These are phyloP conservation scores for Acanthosoma haemorrhoidale DNA, from an alignment of 2,888 invertebrate species.

Conservation along the genomic window DNA sequence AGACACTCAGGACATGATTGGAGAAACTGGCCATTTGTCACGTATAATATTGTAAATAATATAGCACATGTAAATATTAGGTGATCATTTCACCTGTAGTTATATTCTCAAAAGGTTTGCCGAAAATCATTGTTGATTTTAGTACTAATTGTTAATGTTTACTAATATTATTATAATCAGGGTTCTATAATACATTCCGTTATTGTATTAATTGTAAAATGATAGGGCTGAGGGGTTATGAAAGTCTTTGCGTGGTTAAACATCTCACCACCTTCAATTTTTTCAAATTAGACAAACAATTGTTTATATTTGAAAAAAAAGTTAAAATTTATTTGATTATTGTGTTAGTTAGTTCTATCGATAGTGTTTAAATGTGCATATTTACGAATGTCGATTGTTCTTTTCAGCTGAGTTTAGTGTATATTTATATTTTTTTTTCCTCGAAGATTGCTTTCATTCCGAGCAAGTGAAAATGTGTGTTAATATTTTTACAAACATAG, in stretches of 20 bases:
- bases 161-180: constrained; percentile 28
- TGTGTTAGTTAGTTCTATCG: constrained; percentile 19
- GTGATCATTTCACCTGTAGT: constrained; percentile 30
- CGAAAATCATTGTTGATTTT: constrained; percentile 29
- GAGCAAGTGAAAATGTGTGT: background rate
- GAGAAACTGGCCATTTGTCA: background rate
- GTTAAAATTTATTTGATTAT: constrained; percentile 20
- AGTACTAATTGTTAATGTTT: constrained; percentile 25
- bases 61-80: constrained; percentile 35
- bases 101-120: constrained; percentile 36
- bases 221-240: constrained; percentile 16
- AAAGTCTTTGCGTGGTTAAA: background rate
- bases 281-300: constrained; percentile 21
- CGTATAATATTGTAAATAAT: constrained; percentile 8
- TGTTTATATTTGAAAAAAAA: constrained; percentile 28
- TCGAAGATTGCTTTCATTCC: background rate
- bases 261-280: constrained; percentile 18
- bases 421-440: constrained; percentile 17
- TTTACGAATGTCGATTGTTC: constrained; percentile 13
- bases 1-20: constrained; percentile 5
- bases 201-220: constrained; percentile 11
- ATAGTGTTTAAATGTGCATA: constrained; percentile 25
- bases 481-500: no score
- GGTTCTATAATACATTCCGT: constrained; percentile 28
- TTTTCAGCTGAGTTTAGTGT: constrained; percentile 27